A percentile compares a stretch with the other conserved stretches of the same genome.
These are phyloP conservation scores for Meganola albula DNA, from an alignment of 2,888 invertebrate species.

Conservation along the genomic window DNA sequence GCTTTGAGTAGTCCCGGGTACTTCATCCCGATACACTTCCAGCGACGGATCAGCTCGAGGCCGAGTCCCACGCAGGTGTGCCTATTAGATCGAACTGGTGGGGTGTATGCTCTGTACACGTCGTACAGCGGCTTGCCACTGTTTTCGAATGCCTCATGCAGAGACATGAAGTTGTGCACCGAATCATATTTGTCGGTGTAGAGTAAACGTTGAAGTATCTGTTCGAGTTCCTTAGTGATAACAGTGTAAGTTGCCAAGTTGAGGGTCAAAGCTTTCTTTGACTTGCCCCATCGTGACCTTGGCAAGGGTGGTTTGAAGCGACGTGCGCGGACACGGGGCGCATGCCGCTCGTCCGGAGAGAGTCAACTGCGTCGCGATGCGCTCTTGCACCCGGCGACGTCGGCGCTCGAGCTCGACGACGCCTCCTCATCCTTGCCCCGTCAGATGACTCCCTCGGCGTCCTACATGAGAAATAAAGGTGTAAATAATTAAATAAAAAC, in stretches of 20 bases:
- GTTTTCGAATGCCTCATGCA: constrained; percentile 80
- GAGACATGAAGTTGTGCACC: constrained; percentile 86
- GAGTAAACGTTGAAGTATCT: constrained; percentile 85
- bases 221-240: constrained; percentile 15
- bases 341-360: neutral
- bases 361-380: constrained; percentile 86
- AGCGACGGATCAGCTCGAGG: constrained; percentile 83
- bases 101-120: constrained; percentile 85
- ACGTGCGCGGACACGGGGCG: neutral
- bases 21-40: constrained; percentile 76
- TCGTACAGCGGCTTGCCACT: constrained; percentile 79
- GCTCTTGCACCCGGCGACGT: constrained; percentile 31
- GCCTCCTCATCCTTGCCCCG: neutral
- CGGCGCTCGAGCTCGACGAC: constrained; percentile 9
- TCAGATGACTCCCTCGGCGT: neutral
- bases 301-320: constrained; percentile 85
- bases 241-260: too few species aligned
- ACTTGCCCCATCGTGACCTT: constrained; percentile 73
- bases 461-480: neutral
- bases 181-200: constrained; percentile 92
- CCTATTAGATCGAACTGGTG: constrained; percentile 85
- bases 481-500: too few species aligned
- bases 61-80: constrained; percentile 92
- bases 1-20: constrained; percentile 82
- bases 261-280: constrained; percentile 18